Evolutionary conservation across 2,888 invertebrate genomes (phyloP).

Genomic region (Trissonchulus sp.): DNA sequence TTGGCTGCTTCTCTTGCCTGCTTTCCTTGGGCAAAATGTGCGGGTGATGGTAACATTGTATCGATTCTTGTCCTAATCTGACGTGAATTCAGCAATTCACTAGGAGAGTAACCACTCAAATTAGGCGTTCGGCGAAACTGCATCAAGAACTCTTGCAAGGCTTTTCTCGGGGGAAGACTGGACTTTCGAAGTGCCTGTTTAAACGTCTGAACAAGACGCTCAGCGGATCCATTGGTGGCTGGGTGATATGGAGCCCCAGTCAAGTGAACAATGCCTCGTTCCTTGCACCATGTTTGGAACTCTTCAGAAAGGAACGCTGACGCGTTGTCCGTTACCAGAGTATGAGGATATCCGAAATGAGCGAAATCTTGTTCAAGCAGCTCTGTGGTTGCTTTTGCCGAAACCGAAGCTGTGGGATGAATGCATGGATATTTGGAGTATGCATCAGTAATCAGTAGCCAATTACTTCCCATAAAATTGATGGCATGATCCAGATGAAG

Average conservation of each 20-base stretch:
- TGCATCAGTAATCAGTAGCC: too few species aligned
- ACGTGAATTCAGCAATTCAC: constrained; percentile 31
- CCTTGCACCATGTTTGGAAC: not conserved
- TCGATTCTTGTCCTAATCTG: constrained; percentile 29
- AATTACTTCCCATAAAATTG: too few species aligned
- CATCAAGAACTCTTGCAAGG: constrained; percentile 34
- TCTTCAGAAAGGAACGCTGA: constrained; percentile 34
- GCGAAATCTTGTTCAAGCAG: too few species aligned
- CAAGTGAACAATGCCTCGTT: constrained; percentile 12
- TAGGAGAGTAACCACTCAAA: constrained; percentile 29
- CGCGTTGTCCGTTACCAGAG: constrained; percentile 41
- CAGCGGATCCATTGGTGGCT: constrained; percentile 31
- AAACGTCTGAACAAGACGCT: constrained; percentile 34
- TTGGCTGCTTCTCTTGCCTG: constrained; percentile 24
- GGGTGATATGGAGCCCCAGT: constrained; percentile 41
- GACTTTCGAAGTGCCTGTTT: constrained; percentile 36
- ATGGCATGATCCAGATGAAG: too few species aligned
- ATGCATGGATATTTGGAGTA: too few species aligned
- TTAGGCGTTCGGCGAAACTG: constrained; percentile 24
- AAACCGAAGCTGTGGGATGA: too few species aligned
- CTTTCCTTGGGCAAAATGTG: constrained; percentile 27
- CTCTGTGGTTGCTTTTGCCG: too few species aligned
- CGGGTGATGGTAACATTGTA: constrained; percentile 25
- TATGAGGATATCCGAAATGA: constrained; percentile 39
- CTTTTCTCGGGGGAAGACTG: constrained; percentile 29